A percentile compares a stretch with the other conserved stretches of the same genome.
Evolutionary conservation across 2,888 invertebrate species (phyloP).

Genomic region (Gryllus longicercus): DNA sequence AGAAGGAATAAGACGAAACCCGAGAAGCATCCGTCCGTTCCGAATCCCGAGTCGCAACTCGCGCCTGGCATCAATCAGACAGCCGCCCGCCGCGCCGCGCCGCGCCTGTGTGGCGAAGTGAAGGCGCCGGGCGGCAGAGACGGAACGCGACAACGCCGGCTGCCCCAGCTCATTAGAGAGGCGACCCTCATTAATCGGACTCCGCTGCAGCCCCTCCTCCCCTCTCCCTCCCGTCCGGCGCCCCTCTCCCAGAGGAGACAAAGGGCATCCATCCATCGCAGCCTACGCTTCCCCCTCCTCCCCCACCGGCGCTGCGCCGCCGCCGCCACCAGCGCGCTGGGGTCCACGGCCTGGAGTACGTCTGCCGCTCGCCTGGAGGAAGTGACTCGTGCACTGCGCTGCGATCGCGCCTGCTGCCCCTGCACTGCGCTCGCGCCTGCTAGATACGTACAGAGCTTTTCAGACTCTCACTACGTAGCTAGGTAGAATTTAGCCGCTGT

Average conservation of each 20-base stretch:
- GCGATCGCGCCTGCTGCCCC: too few relatives aligned
- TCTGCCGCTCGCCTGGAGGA: background rate
- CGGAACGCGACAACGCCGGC: background rate
- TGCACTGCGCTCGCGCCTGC: too few relatives aligned
- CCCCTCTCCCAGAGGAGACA: background rate
- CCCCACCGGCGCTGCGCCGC: background rate
- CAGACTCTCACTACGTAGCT: too few relatives aligned
- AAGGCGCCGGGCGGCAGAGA: background rate
- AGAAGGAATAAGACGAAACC: too few relatives aligned
- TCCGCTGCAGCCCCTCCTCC: background rate
- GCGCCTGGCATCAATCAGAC: too few relatives aligned
- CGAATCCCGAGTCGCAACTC: too few relatives aligned
- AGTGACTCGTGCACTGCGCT: background rate
- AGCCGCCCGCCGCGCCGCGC: background rate
- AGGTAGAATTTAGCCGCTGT: too few relatives aligned
- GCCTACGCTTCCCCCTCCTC: background rate
- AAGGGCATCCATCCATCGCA: background rate
- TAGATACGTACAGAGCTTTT: too few relatives aligned
- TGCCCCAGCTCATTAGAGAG: background rate
- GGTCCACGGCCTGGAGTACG: background rate
- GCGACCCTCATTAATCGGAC: slow-evolving; percentile 2
- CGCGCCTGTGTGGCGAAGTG: background rate
- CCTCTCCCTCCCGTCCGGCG: background rate
- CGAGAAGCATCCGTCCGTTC: too few relatives aligned
- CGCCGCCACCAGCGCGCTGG: background rate